Conservation (phyloP, 2,888 invertebrate genomes). For the Clostera curtula region DNA sequence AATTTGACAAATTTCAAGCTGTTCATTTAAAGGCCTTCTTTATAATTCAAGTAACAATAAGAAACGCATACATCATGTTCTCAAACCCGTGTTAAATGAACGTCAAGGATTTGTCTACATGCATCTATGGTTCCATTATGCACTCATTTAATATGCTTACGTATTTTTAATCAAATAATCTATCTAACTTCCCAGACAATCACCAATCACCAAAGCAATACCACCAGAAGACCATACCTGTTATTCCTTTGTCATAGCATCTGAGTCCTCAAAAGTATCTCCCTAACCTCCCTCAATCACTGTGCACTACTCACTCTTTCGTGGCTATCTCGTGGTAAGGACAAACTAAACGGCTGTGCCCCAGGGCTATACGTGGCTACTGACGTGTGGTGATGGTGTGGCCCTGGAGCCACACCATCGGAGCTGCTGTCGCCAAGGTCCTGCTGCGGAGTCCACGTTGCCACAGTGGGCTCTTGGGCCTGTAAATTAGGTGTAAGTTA, state of each 20-base stretch:
- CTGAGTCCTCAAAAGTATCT: constrained; percentile 8
- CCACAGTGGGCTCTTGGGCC: constrained; percentile 31
- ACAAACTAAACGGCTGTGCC: constrained; percentile 83
- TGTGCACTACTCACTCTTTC: constrained; percentile 45
- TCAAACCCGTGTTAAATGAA: too few species aligned
- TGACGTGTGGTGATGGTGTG: too few species aligned
- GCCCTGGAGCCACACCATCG: constrained; percentile 40
- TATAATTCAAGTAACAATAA: too few species aligned
- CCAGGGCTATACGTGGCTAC: constrained; percentile 56
- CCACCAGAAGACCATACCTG: background rate
- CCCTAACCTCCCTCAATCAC: constrained; percentile 51
- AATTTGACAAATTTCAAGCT: too few species aligned
- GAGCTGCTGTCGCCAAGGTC: constrained; percentile 83
- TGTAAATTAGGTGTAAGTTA: constrained; percentile 8
- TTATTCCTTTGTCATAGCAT: background rate
- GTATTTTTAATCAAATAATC: too few species aligned
- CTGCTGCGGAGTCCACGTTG: constrained; percentile 88
- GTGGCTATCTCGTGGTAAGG: constrained; percentile 79
- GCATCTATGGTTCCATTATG: too few species aligned
- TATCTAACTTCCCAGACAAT: too few species aligned
- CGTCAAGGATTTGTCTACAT: too few species aligned
- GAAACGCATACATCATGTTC: too few species aligned
- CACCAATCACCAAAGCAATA: too few species aligned
- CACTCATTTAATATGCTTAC: too few species aligned
- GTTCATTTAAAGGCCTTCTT: too few species aligned